Evolutionary conservation across 1,140 invertebrate species (phyloP).

Genomic region (Lordiphosa stackelbergi): DNA sequence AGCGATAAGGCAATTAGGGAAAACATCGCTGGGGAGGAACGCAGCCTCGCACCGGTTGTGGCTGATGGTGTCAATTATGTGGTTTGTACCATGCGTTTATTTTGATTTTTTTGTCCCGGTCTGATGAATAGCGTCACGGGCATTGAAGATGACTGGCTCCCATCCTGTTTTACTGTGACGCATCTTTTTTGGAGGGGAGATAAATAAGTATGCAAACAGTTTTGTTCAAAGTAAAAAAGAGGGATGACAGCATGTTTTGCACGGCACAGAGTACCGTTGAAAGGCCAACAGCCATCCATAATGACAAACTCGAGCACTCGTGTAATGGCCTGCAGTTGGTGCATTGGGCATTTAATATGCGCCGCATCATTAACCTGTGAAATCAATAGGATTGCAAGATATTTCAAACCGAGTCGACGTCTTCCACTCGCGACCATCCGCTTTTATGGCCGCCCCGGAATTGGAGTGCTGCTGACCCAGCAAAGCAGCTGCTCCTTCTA

Average conservation of each 20-base stretch:
- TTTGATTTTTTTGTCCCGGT: constrained; percentile 33
- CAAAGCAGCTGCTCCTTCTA: constrained; percentile 18
- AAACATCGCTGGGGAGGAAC: constrained; percentile 35
- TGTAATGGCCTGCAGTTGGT: constrained; percentile 22
- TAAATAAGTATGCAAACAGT: constrained; percentile 75
- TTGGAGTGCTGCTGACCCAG: constrained; percentile 52
- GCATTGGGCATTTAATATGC: constrained; percentile 61
- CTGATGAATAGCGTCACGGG: constrained; percentile 16
- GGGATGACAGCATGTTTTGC: too few relatives aligned
- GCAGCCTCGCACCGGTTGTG: constrained; percentile 23
- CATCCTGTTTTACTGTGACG: constrained; percentile 39
- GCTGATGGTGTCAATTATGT: constrained; percentile 64
- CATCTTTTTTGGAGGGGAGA: constrained; percentile 74
- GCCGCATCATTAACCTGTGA: constrained; percentile 62
- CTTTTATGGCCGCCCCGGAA: constrained; percentile 58
- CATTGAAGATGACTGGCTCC: constrained; percentile 40
- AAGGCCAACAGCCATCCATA: too few relatives aligned
- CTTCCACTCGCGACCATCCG: constrained; percentile 21
- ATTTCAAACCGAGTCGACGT: constrained; percentile 64
- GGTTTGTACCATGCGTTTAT: constrained; percentile 3
- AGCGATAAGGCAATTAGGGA: constrained; percentile 73
- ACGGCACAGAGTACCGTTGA: too few relatives aligned
- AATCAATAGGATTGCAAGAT: constrained; percentile 67
- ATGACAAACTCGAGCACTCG: constrained; percentile 30
- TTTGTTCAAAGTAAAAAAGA: constrained; percentile 54